Conservation (phyloP, 1,140 invertebrate genomes). For the Musca domestica region DNA sequence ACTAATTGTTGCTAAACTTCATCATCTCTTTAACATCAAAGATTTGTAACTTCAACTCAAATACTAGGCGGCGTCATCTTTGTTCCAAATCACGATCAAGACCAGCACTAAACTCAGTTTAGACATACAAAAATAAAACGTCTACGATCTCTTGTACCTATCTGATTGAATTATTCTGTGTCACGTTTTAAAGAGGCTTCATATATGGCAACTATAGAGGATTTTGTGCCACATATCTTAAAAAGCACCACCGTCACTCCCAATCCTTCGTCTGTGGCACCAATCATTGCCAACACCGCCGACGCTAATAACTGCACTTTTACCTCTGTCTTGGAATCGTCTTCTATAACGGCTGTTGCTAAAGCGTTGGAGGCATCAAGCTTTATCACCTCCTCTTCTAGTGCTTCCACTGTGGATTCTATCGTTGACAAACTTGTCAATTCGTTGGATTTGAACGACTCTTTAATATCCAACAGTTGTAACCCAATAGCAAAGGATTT, state of each 20-base stretch:
- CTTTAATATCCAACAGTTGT: not conserved
- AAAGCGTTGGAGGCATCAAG: not conserved
- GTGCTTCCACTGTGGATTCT: constrained; percentile 22
- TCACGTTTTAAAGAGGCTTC: constrained; percentile 7
- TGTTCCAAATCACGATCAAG: too few species aligned
- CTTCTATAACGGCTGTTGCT: not conserved
- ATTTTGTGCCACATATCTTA: constrained; percentile 5
- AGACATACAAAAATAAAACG: too few species aligned
- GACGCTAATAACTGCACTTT: constrained; percentile 7
- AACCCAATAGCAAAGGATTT: constrained; percentile 14
- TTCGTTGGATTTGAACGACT: constrained; percentile 10
- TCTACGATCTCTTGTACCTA: too few species aligned
- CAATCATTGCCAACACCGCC: constrained; percentile 15
- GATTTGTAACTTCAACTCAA: too few species aligned
- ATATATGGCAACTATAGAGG: constrained; percentile 28
- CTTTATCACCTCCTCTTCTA: constrained; percentile 1
- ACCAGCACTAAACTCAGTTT: too few species aligned
- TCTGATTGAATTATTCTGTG: not conserved
- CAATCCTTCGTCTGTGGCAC: constrained; percentile 21
- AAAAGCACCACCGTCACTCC: constrained; percentile 16
- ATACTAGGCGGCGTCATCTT: too few species aligned
- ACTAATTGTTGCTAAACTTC: too few species aligned
- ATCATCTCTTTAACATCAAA: too few species aligned
- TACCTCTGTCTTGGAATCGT: not conserved
- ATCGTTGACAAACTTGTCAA: constrained; percentile 25